Conservation (phyloP, 1,140 invertebrate genomes). For the Anastrepha ludens region DNA sequence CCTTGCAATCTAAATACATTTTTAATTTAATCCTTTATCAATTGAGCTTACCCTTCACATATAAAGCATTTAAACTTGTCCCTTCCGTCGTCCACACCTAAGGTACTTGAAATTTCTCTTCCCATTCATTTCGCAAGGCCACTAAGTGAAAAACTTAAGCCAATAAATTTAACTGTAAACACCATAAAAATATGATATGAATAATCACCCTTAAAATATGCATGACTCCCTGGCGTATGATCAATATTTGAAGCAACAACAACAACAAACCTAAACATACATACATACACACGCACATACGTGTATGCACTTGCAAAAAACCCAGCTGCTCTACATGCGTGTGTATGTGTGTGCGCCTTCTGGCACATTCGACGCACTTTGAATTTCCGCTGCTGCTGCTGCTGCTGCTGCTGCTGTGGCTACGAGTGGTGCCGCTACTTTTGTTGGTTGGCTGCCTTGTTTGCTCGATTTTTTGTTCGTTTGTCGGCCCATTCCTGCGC, state of each 20-base stretch:
- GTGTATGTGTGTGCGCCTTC: neutral
- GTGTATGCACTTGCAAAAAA: neutral
- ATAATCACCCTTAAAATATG: slow-evolving; percentile 30
- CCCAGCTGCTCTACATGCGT: too few relatives aligned
- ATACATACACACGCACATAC: too few relatives aligned
- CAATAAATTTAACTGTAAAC: slow-evolving; percentile 7
- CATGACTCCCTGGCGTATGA: neutral
- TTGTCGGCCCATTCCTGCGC: too few relatives aligned
- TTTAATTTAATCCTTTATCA: too few relatives aligned
- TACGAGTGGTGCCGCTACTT: neutral
- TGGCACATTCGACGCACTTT: slow-evolving; percentile 25
- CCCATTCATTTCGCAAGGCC: neutral
- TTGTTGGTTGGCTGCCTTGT: neutral
- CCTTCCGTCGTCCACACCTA: too few relatives aligned
- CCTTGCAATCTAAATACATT: too few relatives aligned
- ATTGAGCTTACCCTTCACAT: too few relatives aligned
- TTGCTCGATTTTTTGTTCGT: too few relatives aligned
- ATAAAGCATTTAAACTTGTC: too few relatives aligned
- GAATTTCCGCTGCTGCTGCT: slow-evolving; percentile 20
- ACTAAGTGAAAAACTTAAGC: neutral
- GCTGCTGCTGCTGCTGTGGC: too few relatives aligned
- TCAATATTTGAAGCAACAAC: neutral
- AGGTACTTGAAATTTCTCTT: too few relatives aligned
- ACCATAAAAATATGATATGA: neutral
- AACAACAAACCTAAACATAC: neutral